Evolutionary conservation across 2,888 invertebrate genomes (phyloP), one percentile per base, ranked within the genome.

Genomic region (Stramonita haemastoma): DNA sequence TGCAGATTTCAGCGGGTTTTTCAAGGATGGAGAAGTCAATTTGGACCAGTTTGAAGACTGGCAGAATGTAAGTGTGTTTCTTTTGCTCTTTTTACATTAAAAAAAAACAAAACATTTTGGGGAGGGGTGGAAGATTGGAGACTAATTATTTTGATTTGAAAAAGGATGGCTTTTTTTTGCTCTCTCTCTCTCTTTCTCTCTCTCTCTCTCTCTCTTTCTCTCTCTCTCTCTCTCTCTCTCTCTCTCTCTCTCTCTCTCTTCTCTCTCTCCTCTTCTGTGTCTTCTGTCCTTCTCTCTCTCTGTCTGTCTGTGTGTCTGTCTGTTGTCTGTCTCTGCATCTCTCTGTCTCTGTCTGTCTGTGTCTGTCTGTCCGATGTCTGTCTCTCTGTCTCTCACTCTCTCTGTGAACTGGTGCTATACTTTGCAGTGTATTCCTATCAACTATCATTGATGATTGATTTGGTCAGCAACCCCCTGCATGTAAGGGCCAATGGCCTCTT

Each of bases 21-120:
- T 87, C 87, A 77, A 26, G 22, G 70, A 89, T 85, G 85, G 87
- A 19, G n/a, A 90, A n/a, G 60, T 89, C n/a, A 29, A 91, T 19
- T 19, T 56, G 22, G 89, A 91, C 22, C 73, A 88, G 83, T 46
- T 91, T 29, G 81, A 89, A n/a, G 87, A 90, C 66, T 91, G 89
- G 89, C 66, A 66, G 57, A 60, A 89, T 46, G 89, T 89, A 70
- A 85, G 89, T 66, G 0, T 79, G 79, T 8, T 17, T 79, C 19
- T 8, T 15, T 66, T 66, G 26, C 66, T 66, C 2, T 6, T 6
- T 26, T 66, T 22, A 17, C 19, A 15, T 60, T 46, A 46, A 46
- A 46, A 46, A 46, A 46, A 46, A 46, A 46, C 2, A 46, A 46
- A 46, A 46, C 4, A 46, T 46, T 46, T 5, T 46, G 46, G 46